These are phyloP conservation scores for Lathamus discolor DNA, from an alignment of 2,113 vertebrate species.

Conservation along the genomic window DNA sequence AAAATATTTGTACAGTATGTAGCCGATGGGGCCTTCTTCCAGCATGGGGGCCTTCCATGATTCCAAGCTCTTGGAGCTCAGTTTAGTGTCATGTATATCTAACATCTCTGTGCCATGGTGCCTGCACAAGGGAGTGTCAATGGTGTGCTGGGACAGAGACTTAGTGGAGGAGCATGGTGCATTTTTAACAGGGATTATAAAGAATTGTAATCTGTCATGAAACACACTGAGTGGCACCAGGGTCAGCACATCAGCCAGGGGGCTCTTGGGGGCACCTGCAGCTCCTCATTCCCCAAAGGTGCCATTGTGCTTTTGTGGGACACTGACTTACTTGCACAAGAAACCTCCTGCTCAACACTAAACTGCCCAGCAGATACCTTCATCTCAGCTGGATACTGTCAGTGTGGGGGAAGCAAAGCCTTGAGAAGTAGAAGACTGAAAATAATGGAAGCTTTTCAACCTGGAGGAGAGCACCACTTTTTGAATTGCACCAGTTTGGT, in stretches of 20 bases:
- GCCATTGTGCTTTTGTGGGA: not conserved
- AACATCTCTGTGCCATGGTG: not conserved
- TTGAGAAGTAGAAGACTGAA: not conserved
- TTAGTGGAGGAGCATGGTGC: not conserved
- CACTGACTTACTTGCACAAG: not conserved
- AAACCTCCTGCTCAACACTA: not conserved
- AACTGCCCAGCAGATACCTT: not conserved
- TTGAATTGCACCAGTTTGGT: not conserved
- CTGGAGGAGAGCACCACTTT: not conserved
- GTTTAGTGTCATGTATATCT: not conserved
- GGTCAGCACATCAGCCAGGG: not conserved
- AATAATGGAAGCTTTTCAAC: not conserved
- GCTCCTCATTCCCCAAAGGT: not conserved
- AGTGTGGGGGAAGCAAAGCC: not conserved
- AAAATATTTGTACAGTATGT: not conserved
- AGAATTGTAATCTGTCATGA: not conserved
- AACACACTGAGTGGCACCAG: not conserved
- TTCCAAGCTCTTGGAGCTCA: not conserved
- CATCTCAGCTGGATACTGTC: not conserved
- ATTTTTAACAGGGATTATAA: not conserved
- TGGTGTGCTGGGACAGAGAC: not conserved
- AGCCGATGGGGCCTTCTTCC: not conserved
- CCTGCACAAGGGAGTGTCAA: not conserved
- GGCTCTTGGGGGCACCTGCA: not conserved
- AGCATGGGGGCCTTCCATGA: not conserved